A percentile compares a stretch with the other conserved stretches of the same genome.
Evolutionary conservation across 64 coral and sea anemone species (phyloP).

Genomic region (Actinia tenebrosa): DNA sequence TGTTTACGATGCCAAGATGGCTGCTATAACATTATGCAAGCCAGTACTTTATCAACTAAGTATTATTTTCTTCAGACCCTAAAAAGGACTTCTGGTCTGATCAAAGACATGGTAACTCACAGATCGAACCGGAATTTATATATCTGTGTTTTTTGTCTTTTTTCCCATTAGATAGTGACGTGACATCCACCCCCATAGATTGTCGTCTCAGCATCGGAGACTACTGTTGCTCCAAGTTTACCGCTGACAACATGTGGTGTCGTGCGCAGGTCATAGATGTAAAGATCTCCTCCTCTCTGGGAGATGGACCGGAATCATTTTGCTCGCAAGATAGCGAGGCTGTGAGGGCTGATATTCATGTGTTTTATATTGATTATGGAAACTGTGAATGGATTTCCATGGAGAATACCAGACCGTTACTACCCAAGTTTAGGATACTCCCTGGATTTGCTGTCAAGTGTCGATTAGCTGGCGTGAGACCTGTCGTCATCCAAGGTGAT

Average conservation of each 20-base stretch:
- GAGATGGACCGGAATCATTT: not conserved
- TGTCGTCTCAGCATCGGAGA: constrained; percentile 74
- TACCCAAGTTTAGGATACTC: constrained; percentile 66
- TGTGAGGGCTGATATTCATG: constrained; percentile 33
- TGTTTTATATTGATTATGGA: constrained; percentile 93
- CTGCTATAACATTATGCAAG: too few species aligned
- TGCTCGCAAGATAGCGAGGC: not conserved
- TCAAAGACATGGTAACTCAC: not conserved
- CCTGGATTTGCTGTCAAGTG: constrained; percentile 79
- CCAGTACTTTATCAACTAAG: too few species aligned
- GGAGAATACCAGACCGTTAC: constrained; percentile 41
- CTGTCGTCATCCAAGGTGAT: constrained; percentile 37
- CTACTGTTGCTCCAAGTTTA: constrained; percentile 82
- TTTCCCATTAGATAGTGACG: constrained; percentile 22
- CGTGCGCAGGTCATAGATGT: constrained; percentile 55
- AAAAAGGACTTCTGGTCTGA: not conserved
- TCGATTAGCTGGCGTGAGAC: constrained; percentile 66
- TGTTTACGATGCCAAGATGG: too few species aligned
- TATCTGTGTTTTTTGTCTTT: not conserved
- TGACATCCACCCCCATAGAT: constrained; percentile 14
- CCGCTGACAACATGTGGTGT: constrained; percentile 77
- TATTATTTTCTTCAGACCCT: too few species aligned
- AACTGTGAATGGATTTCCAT: constrained; percentile 64
- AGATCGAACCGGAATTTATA: too few species aligned
- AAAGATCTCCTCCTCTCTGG: not conserved